Evolutionary conservation across 2,797 vertebrate species (phyloP).

Genomic region (Gadopsis marmoratus): DNA sequence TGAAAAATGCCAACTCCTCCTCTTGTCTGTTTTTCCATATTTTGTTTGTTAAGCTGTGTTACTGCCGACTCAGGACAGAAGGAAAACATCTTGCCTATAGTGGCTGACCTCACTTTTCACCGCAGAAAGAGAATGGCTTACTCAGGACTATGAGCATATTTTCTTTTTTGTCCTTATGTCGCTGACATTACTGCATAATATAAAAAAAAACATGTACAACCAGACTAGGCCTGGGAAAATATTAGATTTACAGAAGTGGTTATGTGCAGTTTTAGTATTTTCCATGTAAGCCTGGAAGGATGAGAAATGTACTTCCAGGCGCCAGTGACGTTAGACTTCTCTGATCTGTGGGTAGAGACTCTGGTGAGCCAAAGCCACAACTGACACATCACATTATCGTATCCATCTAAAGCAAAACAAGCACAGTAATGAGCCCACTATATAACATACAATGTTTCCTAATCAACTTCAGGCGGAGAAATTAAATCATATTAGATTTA

Average conservation of each 20-base stretch:
- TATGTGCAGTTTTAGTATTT: conserved; percentile 56
- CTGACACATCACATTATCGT: conserved; percentile 59
- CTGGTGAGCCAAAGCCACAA: conserved; percentile 65
- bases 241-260: conserved; percentile 51
- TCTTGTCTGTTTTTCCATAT: conserved; percentile 18
- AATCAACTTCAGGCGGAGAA: conserved; percentile 36
- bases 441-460: conserved; percentile 10
- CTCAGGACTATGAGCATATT: conserved; percentile 46
- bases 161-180: conserved; percentile 39
- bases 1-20: conserved; percentile 21
- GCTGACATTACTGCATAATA: conserved; percentile 42
- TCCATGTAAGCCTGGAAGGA: conserved; percentile 66
- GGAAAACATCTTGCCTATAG: conserved; percentile 12
- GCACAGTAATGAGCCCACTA: conserved; percentile 26
- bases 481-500: conserved; percentile 26
- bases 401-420: conserved; percentile 49
- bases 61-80: conserved; percentile 61
- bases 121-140: conserved; percentile 51
- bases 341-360: conserved; percentile 55
- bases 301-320: conserved; percentile 59
- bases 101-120: conserved; percentile 56
- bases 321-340: conserved; percentile 64
- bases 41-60: conserved; percentile 15
- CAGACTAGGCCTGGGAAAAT: conserved; percentile 57
- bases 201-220: conserved; percentile 45